Conservation (phyloP, 2,888 invertebrate genomes). For the Stenoptilia bipunctidactyla region DNA sequence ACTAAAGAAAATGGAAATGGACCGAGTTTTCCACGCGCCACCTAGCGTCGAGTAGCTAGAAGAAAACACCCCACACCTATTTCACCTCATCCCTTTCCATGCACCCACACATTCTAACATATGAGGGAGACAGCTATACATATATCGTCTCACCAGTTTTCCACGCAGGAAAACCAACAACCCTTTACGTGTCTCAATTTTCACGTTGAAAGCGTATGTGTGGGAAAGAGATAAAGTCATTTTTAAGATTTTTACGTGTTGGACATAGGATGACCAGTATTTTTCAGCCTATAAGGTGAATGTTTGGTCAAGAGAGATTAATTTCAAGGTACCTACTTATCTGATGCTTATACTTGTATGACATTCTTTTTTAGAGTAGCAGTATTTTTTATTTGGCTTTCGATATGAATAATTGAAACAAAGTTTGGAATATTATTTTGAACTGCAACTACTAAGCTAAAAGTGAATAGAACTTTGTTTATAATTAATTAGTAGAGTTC, state of each 20-base stretch:
- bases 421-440: too few relatives aligned
- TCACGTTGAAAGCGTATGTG: conserved; percentile 29
- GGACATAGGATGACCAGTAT: conserved; percentile 53
- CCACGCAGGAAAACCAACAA: conserved; percentile 56
- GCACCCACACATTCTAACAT: conserved; percentile 52
- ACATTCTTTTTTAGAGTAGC: too few relatives aligned
- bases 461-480: too few relatives aligned
- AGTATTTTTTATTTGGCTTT: too few relatives aligned
- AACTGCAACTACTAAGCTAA: too few relatives aligned
- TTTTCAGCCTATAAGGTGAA: conserved; percentile 41
- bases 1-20: too few relatives aligned
- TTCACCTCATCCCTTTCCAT: conserved; percentile 52
- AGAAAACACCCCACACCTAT: conserved; percentile 31
- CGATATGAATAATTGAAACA: too few relatives aligned
- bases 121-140: conserved; percentile 58
- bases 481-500: too few relatives aligned
- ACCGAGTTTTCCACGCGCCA: conserved; percentile 33
- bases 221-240: conserved; percentile 40
- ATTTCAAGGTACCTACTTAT: too few relatives aligned
- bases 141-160: conserved; percentile 48
- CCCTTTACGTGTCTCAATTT: conserved; percentile 60
- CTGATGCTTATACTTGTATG: too few relatives aligned
- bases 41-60: conserved; percentile 60
- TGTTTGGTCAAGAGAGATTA: conserved; percentile 36
- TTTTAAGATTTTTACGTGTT: conserved; percentile 32